Percentiles rank a stretch among this genome's conserved stretches.
Conservation (phyloP, 2,113 vertebrate species). For the Lagopus leucura region DNA sequence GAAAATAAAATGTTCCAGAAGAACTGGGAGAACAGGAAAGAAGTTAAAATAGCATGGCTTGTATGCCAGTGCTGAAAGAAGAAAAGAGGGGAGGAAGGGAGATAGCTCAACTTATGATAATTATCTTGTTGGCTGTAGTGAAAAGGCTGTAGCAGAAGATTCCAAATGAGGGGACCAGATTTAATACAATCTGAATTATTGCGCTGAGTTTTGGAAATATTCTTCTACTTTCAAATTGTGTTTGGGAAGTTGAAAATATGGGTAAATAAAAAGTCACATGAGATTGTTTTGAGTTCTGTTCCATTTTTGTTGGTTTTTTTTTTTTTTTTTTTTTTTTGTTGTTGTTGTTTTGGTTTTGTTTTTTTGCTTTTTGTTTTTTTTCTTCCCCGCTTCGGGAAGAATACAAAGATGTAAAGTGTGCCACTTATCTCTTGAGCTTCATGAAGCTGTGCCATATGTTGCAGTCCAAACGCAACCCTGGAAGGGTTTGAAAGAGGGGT, state of each 20-base stretch:
- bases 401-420: conserved; percentile 4
- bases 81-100: conserved; percentile 62
- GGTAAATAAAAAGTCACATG: conserved; percentile 29
- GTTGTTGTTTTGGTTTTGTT: no score
- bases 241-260: conserved; percentile 13
- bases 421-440: not conserved
- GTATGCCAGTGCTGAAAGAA: conserved; percentile 82
- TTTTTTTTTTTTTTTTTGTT: no score
- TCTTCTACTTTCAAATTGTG: conserved; percentile 35
- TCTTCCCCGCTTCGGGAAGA: not conserved
- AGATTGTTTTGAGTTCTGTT: conserved; percentile 17
- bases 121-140: conserved; percentile 57
- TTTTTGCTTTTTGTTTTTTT: no score
- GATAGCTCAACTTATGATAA: conserved; percentile 69
- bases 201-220: conserved; percentile 27
- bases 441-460: not conserved
- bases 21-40: conserved; percentile 88
- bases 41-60: conserved; percentile 85
- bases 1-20: conserved; percentile 89
- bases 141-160: conserved; percentile 37
- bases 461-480: not conserved
- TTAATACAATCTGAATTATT: conserved; percentile 41
- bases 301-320: not conserved
- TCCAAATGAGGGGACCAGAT: conserved; percentile 14
- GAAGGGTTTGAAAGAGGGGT: not conserved